These are phyloP conservation scores for Dendrocincla fuliginosa DNA, from an alignment of 2,797 vertebrate genomes.

Conservation along the genomic window DNA sequence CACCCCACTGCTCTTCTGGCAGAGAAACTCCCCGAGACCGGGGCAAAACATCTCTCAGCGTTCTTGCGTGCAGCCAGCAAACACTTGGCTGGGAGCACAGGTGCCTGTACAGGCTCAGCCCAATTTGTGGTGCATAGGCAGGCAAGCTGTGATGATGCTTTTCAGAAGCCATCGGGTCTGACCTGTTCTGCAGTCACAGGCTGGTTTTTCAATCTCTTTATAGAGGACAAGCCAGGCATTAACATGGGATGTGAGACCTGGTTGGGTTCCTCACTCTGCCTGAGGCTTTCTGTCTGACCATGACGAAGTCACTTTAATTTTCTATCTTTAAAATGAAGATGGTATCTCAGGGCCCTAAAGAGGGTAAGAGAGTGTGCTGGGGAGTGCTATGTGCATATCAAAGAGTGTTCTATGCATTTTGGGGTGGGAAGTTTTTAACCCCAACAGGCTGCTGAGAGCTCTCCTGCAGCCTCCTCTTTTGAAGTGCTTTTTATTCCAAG, in stretches of 20 bases:
- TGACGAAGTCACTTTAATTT: background rate
- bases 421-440: background rate
- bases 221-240: background rate
- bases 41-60: background rate
- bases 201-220: background rate
- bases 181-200: constrained; percentile 9
- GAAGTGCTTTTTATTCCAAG: background rate
- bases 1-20: background rate
- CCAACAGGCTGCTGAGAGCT: background rate
- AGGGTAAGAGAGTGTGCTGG: background rate
- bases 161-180: background rate
- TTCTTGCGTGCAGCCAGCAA: background rate
- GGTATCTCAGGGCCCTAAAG: background rate
- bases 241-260: background rate
- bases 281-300: background rate
- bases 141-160: background rate
- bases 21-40: background rate
- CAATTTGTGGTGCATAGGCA: background rate
- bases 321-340: background rate
- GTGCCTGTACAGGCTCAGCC: background rate
- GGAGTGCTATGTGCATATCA: background rate
- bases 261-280: background rate
- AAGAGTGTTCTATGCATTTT: background rate
- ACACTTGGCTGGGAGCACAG: accelerated
- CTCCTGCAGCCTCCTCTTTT: background rate